These are phyloP conservation scores for Thamnaconus septentrionalis DNA, from an alignment of 2,113 vertebrate species.

Conservation along the genomic window DNA sequence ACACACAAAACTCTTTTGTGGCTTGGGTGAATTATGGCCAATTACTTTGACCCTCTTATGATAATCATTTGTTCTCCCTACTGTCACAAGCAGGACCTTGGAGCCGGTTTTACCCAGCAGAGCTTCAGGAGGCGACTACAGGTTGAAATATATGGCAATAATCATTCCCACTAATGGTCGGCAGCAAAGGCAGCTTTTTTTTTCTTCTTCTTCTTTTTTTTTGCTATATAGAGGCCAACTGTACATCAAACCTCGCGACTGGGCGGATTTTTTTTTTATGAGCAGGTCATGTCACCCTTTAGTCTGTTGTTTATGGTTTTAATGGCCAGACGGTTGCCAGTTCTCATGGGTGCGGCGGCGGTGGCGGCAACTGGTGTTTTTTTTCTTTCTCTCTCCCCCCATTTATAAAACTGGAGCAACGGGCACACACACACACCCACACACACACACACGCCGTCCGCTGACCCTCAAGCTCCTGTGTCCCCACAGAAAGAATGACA, in stretches of 20 bases:
- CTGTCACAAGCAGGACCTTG: slow-evolving; percentile 49
- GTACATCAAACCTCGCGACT: slow-evolving; percentile 65
- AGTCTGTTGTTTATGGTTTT: slow-evolving; percentile 65
- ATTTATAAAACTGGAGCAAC: too few species aligned
- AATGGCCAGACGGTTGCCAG: slow-evolving; percentile 58
- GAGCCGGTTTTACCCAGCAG: slow-evolving; percentile 54
- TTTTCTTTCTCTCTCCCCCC: slow-evolving; percentile 11
- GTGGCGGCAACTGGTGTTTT: not conserved
- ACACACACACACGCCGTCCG: slow-evolving; percentile 28
- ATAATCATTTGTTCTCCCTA: slow-evolving; percentile 66
- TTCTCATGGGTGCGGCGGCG: slow-evolving; percentile 55
- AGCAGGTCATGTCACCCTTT: slow-evolving; percentile 53
- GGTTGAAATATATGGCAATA: slow-evolving; percentile 68
- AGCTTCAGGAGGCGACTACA: slow-evolving; percentile 66
- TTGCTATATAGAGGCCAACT: slow-evolving; percentile 47
- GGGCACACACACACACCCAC: slow-evolving; percentile 10
- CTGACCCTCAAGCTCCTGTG: slow-evolving; percentile 33
- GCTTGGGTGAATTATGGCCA: slow-evolving; percentile 62
- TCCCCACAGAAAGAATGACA: slow-evolving; percentile 40
- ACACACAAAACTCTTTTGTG: slow-evolving; percentile 16
- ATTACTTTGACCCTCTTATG: slow-evolving; percentile 58
- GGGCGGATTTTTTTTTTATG: slow-evolving; percentile 43
- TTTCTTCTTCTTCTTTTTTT: too few species aligned
- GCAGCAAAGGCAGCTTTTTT: slow-evolving; percentile 58
- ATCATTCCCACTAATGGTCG: slow-evolving; percentile 73